These are phyloP conservation scores for Alentia gelatinosa DNA, from an alignment of 2,888 invertebrate species.

Conservation along the genomic window DNA sequence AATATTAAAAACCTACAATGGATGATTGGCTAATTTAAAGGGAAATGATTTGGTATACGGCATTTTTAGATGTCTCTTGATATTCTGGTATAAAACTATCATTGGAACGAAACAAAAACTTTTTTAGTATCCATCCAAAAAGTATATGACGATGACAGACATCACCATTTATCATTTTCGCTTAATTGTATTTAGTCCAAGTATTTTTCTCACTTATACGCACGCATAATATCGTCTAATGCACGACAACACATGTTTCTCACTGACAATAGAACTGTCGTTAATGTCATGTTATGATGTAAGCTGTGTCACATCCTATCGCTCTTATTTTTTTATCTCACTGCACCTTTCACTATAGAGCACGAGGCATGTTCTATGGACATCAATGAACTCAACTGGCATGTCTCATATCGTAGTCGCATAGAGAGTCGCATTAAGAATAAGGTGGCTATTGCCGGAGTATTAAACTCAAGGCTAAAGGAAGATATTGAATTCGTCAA, in stretches of 20 bases:
- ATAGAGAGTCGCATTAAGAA: constrained; percentile 71
- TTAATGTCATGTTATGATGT: neutral
- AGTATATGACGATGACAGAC: no score
- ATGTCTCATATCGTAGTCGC: constrained; percentile 74
- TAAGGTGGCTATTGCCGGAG: constrained; percentile 73
- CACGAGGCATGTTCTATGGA: constrained; percentile 79
- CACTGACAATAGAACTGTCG: neutral
- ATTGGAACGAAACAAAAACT: no score
- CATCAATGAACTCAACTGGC: constrained; percentile 79
- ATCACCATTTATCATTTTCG: no score
- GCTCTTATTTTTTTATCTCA: neutral
- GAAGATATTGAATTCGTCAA: constrained; percentile 78
- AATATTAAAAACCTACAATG: no score
- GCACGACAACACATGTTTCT: neutral
- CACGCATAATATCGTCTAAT: neutral
- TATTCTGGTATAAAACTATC: no score
- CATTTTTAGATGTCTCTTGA: no score
- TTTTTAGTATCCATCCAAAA: no score
- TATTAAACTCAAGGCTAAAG: constrained; percentile 74
- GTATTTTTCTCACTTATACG: neutral
- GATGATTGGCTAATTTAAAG: no score
- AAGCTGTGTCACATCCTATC: neutral
- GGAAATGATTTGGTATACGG: no score
- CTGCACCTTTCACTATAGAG: constrained; percentile 66
- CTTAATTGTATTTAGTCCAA: neutral